Evolutionary conservation across 2,888 invertebrate species (phyloP), one percentile per base, ranked within the genome.

Genomic region (Epinotia nisella): DNA sequence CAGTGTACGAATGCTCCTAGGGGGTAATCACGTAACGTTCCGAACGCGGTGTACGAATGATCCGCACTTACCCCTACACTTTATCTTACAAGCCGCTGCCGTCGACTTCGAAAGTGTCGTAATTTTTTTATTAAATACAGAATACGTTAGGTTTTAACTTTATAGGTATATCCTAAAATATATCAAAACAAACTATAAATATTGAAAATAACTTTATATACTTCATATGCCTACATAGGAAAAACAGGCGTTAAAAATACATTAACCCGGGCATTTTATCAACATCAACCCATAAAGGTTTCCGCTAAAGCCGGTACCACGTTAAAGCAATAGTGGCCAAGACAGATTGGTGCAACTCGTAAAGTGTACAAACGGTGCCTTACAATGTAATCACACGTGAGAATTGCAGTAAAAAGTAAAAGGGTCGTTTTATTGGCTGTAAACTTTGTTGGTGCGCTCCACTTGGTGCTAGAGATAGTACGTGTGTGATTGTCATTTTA

Each of bases 351-450:
- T 59, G 39, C 59, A 35, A 73, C 51, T 51, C 69, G 64, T 69
- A 73, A 71, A 71, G 59, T 24, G 71, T 59, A 59, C 71, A 59
- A 59, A 56, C 71, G 66, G 62, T 61, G 65, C 19, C 59, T 60
- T 65, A 77, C 75, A 76, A 74, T 74, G 77, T 80, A 79, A 82
- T 83, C 82, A 79, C 79, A 79, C 77, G 81, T 75, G 80, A 78
- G 62, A 80, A 80, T 76, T 79, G 77, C 75, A 76, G 77, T 78
- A 78, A 78, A 78, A 77, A 76, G 75, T 74, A 76, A 80, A 84
- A 82, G 79, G 79, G 75, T 76, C 75, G 21, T 71, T 82, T 82
- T 82, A 84, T 80, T 58, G 81, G 73, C 72, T 75, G 74, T 83
- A 83, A 85, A 84, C 82, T 80, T 78, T 76, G 76, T 76, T 62